Conservation (phyloP, 2,888 invertebrate species). For the Drosophila acutilabella region DNA sequence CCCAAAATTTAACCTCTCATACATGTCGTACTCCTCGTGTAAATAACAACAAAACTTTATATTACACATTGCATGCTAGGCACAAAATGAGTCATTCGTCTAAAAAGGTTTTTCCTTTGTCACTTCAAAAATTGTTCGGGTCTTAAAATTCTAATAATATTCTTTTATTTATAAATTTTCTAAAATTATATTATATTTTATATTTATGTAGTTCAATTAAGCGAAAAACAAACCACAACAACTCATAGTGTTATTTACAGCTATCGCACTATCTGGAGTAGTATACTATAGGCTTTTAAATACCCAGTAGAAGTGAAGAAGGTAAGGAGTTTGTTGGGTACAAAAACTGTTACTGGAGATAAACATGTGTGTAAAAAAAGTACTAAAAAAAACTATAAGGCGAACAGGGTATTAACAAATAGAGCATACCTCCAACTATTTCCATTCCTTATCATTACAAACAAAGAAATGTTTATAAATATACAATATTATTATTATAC, state of each 20-base stretch:
- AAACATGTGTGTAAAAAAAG: too few relatives aligned
- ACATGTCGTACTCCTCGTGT: neutral
- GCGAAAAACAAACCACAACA: conserved; percentile 10
- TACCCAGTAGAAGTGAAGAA: neutral
- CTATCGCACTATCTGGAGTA: neutral
- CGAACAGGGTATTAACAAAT: neutral
- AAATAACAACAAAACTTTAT: conserved; percentile 30
- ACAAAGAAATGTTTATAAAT: neutral
- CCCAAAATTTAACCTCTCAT: too few relatives aligned
- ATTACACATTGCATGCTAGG: conserved; percentile 19
- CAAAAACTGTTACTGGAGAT: too few relatives aligned
- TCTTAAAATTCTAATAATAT: neutral
- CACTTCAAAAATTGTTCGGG: too few relatives aligned
- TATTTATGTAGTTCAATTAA: neutral
- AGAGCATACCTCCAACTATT: neutral
- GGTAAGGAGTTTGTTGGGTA: too few relatives aligned
- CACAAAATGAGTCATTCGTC: conserved; percentile 18
- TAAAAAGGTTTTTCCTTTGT: neutral
- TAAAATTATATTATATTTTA: neutral
- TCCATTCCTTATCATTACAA: neutral
- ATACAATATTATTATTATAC: neutral
- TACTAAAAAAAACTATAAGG: too few relatives aligned
- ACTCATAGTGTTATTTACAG: conserved; percentile 7
- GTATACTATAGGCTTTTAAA: neutral
- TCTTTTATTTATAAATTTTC: neutral